Evolutionary conservation across 1,140 invertebrate species (phyloP).

Genomic region (Drosophila funebris): DNA sequence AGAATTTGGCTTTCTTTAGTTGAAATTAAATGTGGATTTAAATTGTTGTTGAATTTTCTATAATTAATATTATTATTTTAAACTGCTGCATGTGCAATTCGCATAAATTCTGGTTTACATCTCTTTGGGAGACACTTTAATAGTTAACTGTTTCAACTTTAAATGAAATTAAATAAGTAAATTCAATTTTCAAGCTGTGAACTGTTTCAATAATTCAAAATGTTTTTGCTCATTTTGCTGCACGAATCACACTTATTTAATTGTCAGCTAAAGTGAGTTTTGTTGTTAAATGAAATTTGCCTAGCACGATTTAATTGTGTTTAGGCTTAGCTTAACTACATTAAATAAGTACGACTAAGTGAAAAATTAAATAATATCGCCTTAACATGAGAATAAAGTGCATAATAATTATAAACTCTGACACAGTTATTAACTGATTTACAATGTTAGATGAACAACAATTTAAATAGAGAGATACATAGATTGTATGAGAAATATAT

Average conservation of each 20-base stretch:
- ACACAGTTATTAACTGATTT: background rate
- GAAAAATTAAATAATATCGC: background rate
- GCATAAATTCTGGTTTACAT: background rate
- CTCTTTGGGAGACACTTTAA: background rate
- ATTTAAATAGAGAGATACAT: no score
- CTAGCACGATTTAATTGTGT: background rate
- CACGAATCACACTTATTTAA: background rate
- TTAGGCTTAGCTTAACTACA: background rate
- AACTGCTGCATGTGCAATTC: no score
- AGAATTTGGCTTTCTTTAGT: no score
- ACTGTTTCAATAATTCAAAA: background rate
- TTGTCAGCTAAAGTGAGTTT: conserved; percentile 10
- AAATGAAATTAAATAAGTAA: background rate
- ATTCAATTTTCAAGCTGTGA: background rate
- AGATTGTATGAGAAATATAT: no score
- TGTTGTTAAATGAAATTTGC: background rate
- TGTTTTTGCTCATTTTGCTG: background rate
- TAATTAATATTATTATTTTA: no score
- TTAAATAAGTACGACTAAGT: background rate
- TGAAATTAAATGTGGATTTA: no score
- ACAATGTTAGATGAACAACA: no score
- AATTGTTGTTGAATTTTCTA: no score
- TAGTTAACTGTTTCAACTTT: background rate
- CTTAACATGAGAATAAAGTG: background rate
- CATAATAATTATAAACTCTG: background rate